phyloP scores from a whole-genome alignment of 53 echinoderm and acorn worm genomes.

The Temnopleurus reevesii region DNA sequence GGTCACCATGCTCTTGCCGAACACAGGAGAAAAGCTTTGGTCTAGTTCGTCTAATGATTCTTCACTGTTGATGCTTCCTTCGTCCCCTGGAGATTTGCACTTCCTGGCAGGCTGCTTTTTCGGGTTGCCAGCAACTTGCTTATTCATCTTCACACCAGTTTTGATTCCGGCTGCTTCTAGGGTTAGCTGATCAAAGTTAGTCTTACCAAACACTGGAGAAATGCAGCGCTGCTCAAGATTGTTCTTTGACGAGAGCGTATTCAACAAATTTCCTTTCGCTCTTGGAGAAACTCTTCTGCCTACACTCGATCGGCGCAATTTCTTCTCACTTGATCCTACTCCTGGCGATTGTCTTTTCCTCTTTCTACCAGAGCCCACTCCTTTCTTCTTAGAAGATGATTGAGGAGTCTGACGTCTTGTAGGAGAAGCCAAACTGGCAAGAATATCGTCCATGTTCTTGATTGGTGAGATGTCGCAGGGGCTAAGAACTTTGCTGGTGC shows the following conservation, averaged over 20 bases:
- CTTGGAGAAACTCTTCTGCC: conserved; percentile 7
- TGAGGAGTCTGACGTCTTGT: conserved; percentile 12
- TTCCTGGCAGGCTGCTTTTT: not conserved
- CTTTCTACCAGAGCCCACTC: not conserved
- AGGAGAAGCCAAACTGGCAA: conserved; percentile 31
- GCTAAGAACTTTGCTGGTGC: conserved; percentile 34
- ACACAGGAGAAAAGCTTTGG: conserved; percentile 39
- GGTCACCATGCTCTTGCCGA: conserved; percentile 9
- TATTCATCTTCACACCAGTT: not conserved
- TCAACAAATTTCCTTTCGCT: conserved; percentile 38
- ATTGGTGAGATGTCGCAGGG: conserved; percentile 15
- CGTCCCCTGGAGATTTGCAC: not conserved
- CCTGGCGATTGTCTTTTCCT: conserved; percentile 50
- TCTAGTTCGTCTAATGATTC: conserved; percentile 36
- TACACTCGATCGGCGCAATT: not conserved
- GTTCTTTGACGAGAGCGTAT: not conserved
- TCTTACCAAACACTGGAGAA: conserved; percentile 47
- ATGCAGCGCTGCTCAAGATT: conserved; percentile 29
- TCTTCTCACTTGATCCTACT: conserved; percentile 26
- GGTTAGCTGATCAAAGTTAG: not conserved
- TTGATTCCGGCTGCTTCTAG: not conserved
- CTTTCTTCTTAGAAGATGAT: conserved; percentile 13
- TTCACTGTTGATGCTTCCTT: not conserved
- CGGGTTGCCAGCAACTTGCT: not conserved
- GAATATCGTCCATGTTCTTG: not conserved